A percentile compares a stretch with the other conserved stretches of the same genome.
Conservation (phyloP, 1,140 invertebrate genomes). For the Meloidogyne floridensis region DNA sequence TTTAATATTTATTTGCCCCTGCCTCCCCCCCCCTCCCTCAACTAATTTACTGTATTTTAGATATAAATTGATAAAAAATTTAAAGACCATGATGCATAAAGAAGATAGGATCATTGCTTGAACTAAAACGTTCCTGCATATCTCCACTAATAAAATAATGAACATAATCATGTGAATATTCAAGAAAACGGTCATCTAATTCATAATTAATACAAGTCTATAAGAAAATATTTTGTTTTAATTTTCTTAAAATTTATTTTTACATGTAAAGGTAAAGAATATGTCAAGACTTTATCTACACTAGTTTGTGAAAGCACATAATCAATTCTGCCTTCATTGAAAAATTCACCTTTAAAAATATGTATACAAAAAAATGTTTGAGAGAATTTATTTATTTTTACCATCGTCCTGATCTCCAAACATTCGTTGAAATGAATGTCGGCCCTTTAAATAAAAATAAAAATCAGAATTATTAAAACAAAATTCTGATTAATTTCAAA, state of each 20-base stretch:
- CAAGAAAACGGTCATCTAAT: conserved; percentile 57
- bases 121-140: conserved; percentile 60
- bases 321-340: conserved; percentile 59
- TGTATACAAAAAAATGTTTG: neutral
- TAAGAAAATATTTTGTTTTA: conserved; percentile 8
- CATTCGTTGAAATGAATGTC: conserved; percentile 51
- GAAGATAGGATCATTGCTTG: conserved; percentile 66
- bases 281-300: conserved; percentile 50
- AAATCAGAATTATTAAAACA: neutral
- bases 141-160: conserved; percentile 65
- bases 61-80: conserved; percentile 46
- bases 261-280: conserved; percentile 40
- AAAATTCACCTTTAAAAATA: conserved; percentile 42
- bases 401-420: conserved; percentile 48
- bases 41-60: too few relatives aligned
- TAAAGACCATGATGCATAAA: conserved; percentile 64
- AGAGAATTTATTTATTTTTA: neutral
- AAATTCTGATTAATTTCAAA: too few relatives aligned
- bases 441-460: conserved; percentile 33
- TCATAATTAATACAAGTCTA: conserved; percentile 52
- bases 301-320: conserved; percentile 51
- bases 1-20: too few relatives aligned
- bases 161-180: conserved; percentile 61
- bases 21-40: too few relatives aligned
- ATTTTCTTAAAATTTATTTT: conserved; percentile 5